Percentiles rank a stretch among this genome's conserved stretches.
phyloP scores from a whole-genome alignment of 2,888 invertebrate species.

The Pseudolycoriella hygida region DNA sequence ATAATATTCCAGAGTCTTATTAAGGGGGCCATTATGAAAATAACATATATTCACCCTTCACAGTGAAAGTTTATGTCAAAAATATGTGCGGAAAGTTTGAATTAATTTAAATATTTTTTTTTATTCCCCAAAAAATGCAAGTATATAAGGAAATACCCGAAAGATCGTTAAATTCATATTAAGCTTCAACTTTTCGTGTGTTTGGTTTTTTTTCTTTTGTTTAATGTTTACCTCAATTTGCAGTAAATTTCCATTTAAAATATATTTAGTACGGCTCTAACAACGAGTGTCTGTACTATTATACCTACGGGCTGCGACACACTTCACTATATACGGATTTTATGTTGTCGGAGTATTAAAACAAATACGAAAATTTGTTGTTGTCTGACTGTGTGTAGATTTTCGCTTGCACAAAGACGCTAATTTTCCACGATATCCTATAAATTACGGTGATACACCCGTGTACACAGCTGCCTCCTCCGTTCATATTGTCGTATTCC shows the following conservation, averaged over 20 bases:
- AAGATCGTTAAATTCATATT: not conserved
- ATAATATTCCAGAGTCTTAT: not conserved
- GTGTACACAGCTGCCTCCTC: not conserved
- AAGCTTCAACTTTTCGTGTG: not conserved
- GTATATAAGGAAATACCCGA: not conserved
- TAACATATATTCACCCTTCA: no score
- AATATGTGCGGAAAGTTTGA: not conserved
- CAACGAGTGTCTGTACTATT: not conserved
- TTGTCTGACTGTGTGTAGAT: not conserved
- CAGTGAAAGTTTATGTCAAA: not conserved
- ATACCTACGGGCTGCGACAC: no score
- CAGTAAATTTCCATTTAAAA: slow-evolving; percentile 1
- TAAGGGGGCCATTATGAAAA: not conserved
- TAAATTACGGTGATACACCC: not conserved
- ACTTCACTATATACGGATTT: not conserved
- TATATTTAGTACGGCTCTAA: not conserved
- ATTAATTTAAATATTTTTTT: not conserved
- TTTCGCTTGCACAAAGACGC: not conserved
- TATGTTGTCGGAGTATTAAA: not conserved
- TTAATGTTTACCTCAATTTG: slow-evolving; percentile 1
- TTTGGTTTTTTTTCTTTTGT: not conserved
- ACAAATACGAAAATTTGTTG: not conserved
- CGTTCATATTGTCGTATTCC: not conserved
- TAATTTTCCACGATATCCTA: not conserved
- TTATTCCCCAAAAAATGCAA: not conserved